Conservation (phyloP, 1,140 invertebrate genomes). For the Trichonephila clavata region DNA sequence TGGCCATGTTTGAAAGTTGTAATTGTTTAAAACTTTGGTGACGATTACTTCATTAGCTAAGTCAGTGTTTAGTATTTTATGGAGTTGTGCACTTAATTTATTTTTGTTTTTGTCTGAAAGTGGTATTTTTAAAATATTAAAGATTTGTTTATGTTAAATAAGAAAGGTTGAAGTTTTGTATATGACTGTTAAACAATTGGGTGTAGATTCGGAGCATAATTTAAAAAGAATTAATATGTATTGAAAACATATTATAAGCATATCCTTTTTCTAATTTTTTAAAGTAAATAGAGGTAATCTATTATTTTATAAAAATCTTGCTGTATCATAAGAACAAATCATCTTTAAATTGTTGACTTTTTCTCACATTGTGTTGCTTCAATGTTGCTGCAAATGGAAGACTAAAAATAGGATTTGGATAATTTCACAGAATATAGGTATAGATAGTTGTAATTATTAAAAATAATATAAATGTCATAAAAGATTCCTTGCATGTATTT, state of each 20-base stretch:
- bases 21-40: too few species aligned
- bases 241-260: neutral
- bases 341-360: neutral
- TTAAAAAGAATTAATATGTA: neutral
- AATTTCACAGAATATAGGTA: constrained; percentile 55
- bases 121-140: neutral
- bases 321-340: constrained; percentile 13
- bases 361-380: neutral
- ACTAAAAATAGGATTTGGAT: neutral
- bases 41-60: too few species aligned
- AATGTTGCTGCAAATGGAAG: neutral
- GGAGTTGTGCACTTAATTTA: too few species aligned
- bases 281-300: neutral
- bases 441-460: constrained; percentile 57
- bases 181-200: neutral
- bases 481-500: constrained; percentile 61
- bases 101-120: neutral
- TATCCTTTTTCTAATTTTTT: constrained; percentile 39
- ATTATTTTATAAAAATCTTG: constrained; percentile 10
- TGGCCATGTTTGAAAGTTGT: too few species aligned
- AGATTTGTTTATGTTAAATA: neutral
- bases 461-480: constrained; percentile 62
- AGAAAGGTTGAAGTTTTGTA: neutral
- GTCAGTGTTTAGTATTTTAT: too few species aligned
- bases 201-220: neutral